phyloP scores from a whole-genome alignment of 2,797 vertebrate species.

The Erethizon dorsatum region DNA sequence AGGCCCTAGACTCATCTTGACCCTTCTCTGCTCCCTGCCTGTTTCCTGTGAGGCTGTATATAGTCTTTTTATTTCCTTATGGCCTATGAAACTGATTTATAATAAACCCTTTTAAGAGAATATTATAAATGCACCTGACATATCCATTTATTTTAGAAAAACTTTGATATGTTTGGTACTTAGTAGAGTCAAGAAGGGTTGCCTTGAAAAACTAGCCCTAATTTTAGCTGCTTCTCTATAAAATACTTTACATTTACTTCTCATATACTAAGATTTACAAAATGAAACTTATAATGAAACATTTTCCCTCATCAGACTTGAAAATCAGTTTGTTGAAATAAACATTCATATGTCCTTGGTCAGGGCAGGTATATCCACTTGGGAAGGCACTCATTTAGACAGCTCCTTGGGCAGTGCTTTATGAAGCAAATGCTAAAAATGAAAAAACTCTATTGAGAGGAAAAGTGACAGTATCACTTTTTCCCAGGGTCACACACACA shows the following conservation, averaged over 20 bases:
- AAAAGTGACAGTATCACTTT: background rate
- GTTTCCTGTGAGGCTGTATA: background rate
- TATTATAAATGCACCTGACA: slow-evolving; percentile 57
- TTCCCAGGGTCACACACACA: background rate
- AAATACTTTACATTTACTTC: background rate
- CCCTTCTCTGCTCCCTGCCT: background rate
- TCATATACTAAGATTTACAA: background rate
- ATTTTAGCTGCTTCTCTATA: background rate
- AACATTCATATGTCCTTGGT: background rate
- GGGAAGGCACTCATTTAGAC: background rate
- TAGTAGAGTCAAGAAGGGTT: slow-evolving; percentile 13
- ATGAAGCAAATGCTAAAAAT: slow-evolving; percentile 24
- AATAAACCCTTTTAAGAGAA: background rate
- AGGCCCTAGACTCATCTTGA: slow-evolving; percentile 82
- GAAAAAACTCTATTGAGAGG: background rate
- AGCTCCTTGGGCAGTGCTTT: slow-evolving; percentile 15
- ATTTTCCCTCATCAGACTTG: background rate
- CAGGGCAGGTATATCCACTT: background rate
- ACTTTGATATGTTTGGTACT: background rate
- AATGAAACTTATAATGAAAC: background rate
- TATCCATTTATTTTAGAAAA: slow-evolving; percentile 72
- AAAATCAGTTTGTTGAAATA: slow-evolving; percentile 55
- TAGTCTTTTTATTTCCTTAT: background rate
- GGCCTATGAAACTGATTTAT: background rate
- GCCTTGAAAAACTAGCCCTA: slow-evolving; percentile 36